Conservation (phyloP, 2,113 vertebrate genomes). For the Aepyceros melampus region DNA sequence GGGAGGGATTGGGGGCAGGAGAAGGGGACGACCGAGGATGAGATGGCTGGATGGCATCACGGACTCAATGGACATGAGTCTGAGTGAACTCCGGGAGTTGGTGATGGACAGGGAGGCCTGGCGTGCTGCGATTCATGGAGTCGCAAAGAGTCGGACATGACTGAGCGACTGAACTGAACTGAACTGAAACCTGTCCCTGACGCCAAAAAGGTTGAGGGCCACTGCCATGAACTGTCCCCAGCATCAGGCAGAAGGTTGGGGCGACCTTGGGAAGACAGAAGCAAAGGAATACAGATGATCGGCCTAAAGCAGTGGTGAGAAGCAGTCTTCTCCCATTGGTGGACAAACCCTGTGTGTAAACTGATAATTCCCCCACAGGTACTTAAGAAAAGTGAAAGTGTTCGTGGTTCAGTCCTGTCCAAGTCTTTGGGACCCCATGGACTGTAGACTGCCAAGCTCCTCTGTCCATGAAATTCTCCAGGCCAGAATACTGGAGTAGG, state of each 20-base stretch:
- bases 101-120: too few species aligned
- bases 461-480: background rate
- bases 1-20: too few species aligned
- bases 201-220: background rate
- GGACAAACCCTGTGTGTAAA: fast-evolving
- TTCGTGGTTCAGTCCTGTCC: background rate
- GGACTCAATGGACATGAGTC: too few species aligned
- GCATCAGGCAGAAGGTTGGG: fast-evolving
- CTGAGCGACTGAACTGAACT: too few species aligned
- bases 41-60: too few species aligned
- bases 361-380: too few species aligned
- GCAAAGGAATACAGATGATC: fast-evolving
- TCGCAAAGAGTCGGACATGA: too few species aligned
- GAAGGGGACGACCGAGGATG: too few species aligned
- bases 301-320: fast-evolving
- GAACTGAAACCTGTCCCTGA: background rate
- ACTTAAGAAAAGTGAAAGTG: background rate
- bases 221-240: fast-evolving
- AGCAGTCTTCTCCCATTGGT: fast-evolving
- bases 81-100: too few species aligned
- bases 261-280: too few species aligned
- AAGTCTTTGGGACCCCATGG: background rate
- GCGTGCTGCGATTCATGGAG: too few species aligned
- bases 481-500: background rate
- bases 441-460: background rate